These are phyloP conservation scores for Pristionchus japonicus DNA, from an alignment of 2,888 invertebrate species.

Conservation along the genomic window DNA sequence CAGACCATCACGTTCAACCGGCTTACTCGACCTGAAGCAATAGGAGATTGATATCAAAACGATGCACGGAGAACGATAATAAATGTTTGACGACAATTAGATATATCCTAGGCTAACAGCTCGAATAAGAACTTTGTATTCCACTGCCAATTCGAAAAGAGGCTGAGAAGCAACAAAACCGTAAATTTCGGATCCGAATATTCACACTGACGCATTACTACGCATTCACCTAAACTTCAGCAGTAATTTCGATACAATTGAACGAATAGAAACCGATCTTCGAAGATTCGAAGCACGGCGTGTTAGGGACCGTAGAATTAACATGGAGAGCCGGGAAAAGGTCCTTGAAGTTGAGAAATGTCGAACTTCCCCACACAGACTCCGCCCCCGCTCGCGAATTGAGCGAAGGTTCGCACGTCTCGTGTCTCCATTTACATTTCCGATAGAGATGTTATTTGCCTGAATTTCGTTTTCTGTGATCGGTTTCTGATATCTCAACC, in stretches of 20 bases:
- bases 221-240: too few relatives aligned
- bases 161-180: too few relatives aligned
- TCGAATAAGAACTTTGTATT: too few relatives aligned
- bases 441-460: not conserved
- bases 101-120: not conserved
- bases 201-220: too few relatives aligned
- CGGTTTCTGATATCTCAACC: not conserved
- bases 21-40: not conserved
- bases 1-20: conserved; percentile 4
- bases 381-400: not conserved
- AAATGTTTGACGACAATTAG: not conserved
- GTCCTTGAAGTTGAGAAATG: too few relatives aligned
- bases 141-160: too few relatives aligned
- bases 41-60: not conserved
- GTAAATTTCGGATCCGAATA: too few relatives aligned
- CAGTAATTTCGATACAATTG: too few relatives aligned
- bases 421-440: not conserved
- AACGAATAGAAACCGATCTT: too few relatives aligned
- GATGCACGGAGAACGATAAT: not conserved
- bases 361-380: not conserved
- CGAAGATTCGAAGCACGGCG: too few relatives aligned
- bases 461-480: not conserved
- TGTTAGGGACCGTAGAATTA: too few relatives aligned
- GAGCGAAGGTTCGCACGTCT: not conserved
- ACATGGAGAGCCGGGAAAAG: too few relatives aligned